Base-by-base conservation (phyloP, 2,113 vertebrate genomes). In the Cairina moschata region DNA sequence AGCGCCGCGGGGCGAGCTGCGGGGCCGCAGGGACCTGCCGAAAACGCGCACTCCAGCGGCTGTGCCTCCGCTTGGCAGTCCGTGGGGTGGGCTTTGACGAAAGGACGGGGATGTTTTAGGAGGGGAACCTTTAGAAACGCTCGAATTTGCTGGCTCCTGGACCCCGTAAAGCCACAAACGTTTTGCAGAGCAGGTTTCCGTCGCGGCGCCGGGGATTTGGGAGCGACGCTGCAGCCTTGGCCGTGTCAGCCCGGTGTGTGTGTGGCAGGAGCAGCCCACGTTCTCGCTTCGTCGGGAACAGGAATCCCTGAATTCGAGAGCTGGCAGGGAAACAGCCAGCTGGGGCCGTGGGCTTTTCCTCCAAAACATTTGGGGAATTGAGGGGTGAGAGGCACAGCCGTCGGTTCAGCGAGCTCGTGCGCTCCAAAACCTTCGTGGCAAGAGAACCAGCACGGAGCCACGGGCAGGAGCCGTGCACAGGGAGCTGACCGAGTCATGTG, bases 401-500 rank as follows among this genome's bases (percentile, higher is more conserved):
- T 26, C 40, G 25, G 15, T 17, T 72, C 4, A 32, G 32, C 31
- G 21, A 4, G 6, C 66, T 46, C 8, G 6, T 50, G 65, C 22
- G 1, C 40, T 67, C 71, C 60, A 36, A 32, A n/a, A 88, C 52
- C 72, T 40, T 79, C 31, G 42, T 4, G 3, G 23, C 50, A 72
- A 15, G 0, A 0, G 71, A 84, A 42, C n/a, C 46, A 55, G 36
- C 31, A 29, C 42, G 1, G 1, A 32, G 11, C 58, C 77, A 16
- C 10, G 3, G 7, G 50, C 82, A 90, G 36, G 9, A 83, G 17
- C 46, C 20, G 20, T 11, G 46, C 46, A 11, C 6, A 13, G 62
- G 54, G 48, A 14, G 34, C 16, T 0, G 0, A 16, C 56, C 6
- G 66, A 75, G 38, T 82, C 0, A 0, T 69, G 44, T 74, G 22